These are phyloP conservation scores for Drosophila eugracilis DNA, from an alignment of 1,140 invertebrate species.

Conservation along the genomic window DNA sequence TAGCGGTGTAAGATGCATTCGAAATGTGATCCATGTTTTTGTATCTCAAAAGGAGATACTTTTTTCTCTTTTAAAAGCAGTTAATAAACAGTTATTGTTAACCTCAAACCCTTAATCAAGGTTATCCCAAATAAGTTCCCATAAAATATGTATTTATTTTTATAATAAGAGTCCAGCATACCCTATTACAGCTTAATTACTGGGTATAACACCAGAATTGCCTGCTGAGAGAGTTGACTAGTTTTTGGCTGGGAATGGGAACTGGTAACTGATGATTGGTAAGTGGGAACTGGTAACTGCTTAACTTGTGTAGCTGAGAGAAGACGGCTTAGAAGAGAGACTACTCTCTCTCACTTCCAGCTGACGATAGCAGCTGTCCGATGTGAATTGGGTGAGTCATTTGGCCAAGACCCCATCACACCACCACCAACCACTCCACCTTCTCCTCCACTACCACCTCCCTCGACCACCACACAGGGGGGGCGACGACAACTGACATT, in stretches of 20 bases:
- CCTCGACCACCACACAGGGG: too few relatives aligned
- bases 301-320: constrained; percentile 3
- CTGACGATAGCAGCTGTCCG: constrained; percentile 63
- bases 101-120: too few relatives aligned
- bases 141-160: neutral
- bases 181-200: neutral
- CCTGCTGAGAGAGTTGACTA: constrained; percentile 40
- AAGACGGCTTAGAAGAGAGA: constrained; percentile 20
- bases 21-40: too few relatives aligned
- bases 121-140: neutral
- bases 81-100: too few relatives aligned
- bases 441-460: neutral
- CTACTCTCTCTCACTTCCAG: constrained; percentile 31
- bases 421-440: neutral
- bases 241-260: constrained; percentile 32
- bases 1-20: neutral
- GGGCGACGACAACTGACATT: constrained; percentile 54
- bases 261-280: constrained; percentile 22
- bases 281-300: constrained; percentile 5
- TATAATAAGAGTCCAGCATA: neutral
- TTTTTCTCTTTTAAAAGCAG: too few relatives aligned
- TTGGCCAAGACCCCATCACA: constrained; percentile 14
- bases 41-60: too few relatives aligned
- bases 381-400: constrained; percentile 53
- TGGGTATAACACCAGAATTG: constrained; percentile 44